Percentiles rank a stretch among this genome's conserved stretches.
Evolutionary conservation across 2,888 invertebrate species (phyloP).

Genomic region (Parnassius mnemosyne): DNA sequence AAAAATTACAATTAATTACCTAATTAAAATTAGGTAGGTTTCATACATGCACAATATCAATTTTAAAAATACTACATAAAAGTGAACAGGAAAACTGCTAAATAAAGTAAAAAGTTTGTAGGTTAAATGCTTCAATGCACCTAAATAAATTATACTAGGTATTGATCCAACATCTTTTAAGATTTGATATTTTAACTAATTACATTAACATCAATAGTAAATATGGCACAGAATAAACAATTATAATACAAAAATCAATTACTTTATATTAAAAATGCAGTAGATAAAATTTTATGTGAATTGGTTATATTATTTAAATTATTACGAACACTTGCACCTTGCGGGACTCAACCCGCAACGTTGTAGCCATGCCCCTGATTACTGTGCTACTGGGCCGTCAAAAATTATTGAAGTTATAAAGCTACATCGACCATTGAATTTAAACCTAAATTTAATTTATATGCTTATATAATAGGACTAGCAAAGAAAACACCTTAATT

Average conservation of each 20-base stretch:
- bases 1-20: conserved; percentile 6
- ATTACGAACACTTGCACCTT: no score
- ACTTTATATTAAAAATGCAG: conserved; percentile 28
- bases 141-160: conserved; percentile 24
- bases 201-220: conserved; percentile 29
- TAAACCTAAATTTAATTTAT: conserved; percentile 31
- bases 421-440: conserved; percentile 30
- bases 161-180: conserved; percentile 24
- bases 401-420: conserved; percentile 22
- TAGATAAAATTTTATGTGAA: conserved; percentile 15
- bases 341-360: no score
- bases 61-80: no score
- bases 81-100: no score
- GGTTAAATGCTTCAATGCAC: conserved; percentile 23
- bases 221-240: conserved; percentile 45
- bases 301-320: conserved; percentile 1
- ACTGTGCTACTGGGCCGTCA: no score
- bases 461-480: conserved; percentile 54
- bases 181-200: conserved; percentile 16
- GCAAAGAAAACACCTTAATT: conserved; percentile 32
- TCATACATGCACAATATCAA: no score
- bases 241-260: conserved; percentile 28
- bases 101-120: not conserved
- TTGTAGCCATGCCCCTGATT: no score
- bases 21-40: not conserved